phyloP scores from a whole-genome alignment of 2,113 vertebrate genomes.

The Pandion haliaetus region DNA sequence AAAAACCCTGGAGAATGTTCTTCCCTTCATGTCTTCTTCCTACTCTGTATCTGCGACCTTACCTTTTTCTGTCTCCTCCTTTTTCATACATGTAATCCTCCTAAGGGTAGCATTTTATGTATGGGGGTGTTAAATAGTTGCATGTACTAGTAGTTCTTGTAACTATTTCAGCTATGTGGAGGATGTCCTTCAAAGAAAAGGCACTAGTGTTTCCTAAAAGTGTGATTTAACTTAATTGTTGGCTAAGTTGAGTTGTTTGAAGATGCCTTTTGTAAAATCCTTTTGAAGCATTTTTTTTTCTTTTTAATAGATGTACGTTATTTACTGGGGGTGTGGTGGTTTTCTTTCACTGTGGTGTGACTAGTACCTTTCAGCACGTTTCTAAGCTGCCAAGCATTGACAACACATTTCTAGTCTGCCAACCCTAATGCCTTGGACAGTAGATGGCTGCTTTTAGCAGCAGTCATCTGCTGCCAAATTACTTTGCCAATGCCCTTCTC shows the following conservation, averaged over 20 bases:
- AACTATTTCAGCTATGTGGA: not conserved
- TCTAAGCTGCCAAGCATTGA: not conserved
- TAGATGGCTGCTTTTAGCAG: not conserved
- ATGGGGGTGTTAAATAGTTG: not conserved
- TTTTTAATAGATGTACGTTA: not conserved
- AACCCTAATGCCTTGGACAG: not conserved
- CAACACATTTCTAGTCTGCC: not conserved
- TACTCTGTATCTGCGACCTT: not conserved
- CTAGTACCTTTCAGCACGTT: not conserved
- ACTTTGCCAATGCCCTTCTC: not conserved
- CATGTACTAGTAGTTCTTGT: not conserved
- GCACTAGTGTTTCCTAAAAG: not conserved
- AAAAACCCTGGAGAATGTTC: not conserved
- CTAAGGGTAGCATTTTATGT: not conserved
- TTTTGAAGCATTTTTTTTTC: not conserved
- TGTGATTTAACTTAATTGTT: not conserved
- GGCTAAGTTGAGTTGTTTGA: not conserved
- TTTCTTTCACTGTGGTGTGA: not conserved
- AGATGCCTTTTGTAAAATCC: not conserved
- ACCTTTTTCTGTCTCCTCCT: not conserved
- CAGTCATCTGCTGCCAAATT: not conserved
- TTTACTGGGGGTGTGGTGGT: not conserved
- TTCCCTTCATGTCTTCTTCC: not conserved
- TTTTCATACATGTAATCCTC: not conserved
- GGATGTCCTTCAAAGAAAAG: not conserved